Base-by-base conservation (phyloP, 2,113 vertebrate genomes). In the Falcunculus frontatus region DNA sequence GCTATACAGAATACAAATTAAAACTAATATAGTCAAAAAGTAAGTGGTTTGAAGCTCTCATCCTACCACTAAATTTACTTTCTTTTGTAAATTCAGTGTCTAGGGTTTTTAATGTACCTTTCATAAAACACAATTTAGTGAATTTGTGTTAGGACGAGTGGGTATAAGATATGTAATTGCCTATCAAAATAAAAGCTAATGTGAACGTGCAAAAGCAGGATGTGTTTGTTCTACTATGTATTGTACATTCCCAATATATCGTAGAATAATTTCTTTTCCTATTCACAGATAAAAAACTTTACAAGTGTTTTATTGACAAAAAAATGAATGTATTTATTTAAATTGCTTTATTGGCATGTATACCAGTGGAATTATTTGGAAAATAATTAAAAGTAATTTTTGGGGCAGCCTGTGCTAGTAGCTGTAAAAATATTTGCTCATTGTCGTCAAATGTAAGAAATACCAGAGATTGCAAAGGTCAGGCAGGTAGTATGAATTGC, bases 1-100 rank as follows among this genome's bases (percentile, higher is more conserved):
- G 67, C 93, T 67, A 93, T 21, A 89, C 44, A 87, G 53, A 97
- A 92, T 87, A 89, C 63, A 97, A 95, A 93, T 95, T 84, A 96
- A 96, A 95, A 93, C 29, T 78, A 93, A 80, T 95, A 57, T 30
- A 68, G n/a, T 87, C 30, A 92, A 98, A 96, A 91, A 44, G 37
- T 25, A 62, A 87, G 30, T 37, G 67, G 15, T 68, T 73, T 13
- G 3, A 96, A 81, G 94, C 84, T 95, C 73, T 95, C 16, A 56
- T 84, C 18, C 27, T 80, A 52, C 53, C 20, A 83, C 53, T 89
- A 87, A 89, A 87, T 96, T 90, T 90, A 79, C n/a, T 83, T 86
- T 80, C 13, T 74, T 95, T 75, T 94, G 22, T 60, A 79, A 53
- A 49, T 80, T 41, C 41, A 32, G 6, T 89, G 39, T 96, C 49